Evolutionary conservation across 2,797 vertebrate species (phyloP), one percentile per base, ranked within the genome.

Genomic region (Babyrousa celebensis): DNA sequence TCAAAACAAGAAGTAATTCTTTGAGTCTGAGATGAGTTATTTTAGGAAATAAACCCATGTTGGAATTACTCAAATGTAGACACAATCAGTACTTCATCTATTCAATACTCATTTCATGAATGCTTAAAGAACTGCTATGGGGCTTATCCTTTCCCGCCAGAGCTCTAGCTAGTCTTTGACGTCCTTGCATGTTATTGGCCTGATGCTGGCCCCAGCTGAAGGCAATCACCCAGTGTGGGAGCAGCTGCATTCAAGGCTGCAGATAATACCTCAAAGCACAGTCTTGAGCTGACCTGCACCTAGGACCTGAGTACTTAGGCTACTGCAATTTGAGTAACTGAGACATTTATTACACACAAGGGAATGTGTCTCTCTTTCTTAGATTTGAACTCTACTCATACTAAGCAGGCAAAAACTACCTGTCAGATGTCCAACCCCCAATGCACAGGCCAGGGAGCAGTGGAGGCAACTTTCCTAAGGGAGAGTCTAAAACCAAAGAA

Each of bases 1-100:
- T 90, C 16, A 94, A 95, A 95, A 72, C 67, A 83, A 82, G 32
- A 48, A 62, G 60, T 78, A 72, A 65, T 75, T 90, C 21, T 75
- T 92, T 83, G 48, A 68, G 12, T 58, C 23, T 87, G n/a, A 95
- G 74, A 65, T 63, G 74, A 52, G 20, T 89, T 91, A 74, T 78
- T 93, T 87, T 82, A 85, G 48, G 85, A 93, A 91, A 12, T 43
- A 85, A 27, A 40, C 65, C 14, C 23, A 16, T 87, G 58, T 75
- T 79, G 6, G 12, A 6, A 16, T 88, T 48, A 48, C 58, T 95
- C 68, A 85, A 63, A 67, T 62, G 65, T n/a, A 54, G 68, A 91
- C 36, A n/a, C 5, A 88, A 67, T 77, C 18, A 75, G 63, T 32
- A 7, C 60, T 77, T 80, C 14, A 72, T 32, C n/a, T 8, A 74